Base-by-base conservation (phyloP, 2,797 vertebrate species). In the Lithobates sylvaticus region DNA sequence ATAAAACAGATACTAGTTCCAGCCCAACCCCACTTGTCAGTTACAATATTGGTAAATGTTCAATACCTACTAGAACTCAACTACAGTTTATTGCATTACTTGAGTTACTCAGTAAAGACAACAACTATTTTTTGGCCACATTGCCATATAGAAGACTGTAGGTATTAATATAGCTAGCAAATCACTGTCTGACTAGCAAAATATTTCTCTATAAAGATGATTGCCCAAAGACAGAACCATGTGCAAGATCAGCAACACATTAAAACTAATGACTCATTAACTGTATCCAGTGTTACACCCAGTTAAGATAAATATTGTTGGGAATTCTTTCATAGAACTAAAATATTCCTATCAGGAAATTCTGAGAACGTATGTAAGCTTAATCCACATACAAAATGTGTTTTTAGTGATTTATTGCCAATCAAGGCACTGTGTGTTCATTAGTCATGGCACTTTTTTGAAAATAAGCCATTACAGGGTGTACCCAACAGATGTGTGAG, bases 401-500 rank as follows among this genome's bases (percentile, higher is more conserved):
- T 72, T 61, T 81, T 12, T 54, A 58, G 27, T 61, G 4, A 72
- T 58, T 64, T 73, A 13, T 64, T 16, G n/a, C n/a, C 32, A 61
- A 61, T 39, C 26, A 58, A 0, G 34, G 71, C 26, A 3, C 44
- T 72, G 21, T 3, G 39, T 42, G 69, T 61, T 18, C n/a, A 73
- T 21, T 47, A 27, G 23, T 81, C 23, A 3, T 16, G 29, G 27
- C 54, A 34, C 70, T 73, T 64, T 61, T 32, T 16, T 16, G 6
- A 26, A 39, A 71, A 36, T 26, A 32, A 47, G 32, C 47, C 39
- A 70, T 73, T 64, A 64, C 32, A 73, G 47, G 50, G 79, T 61
- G 50, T 72, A 69, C 69, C 79, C 50, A 10, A 39, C 39, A 39
- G 39, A 39, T 81, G 79, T 72, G 69, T 12, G 9, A 26, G 36